phyloP scores from a whole-genome alignment of 2,888 invertebrate genomes.

The Cantharis nigra region DNA sequence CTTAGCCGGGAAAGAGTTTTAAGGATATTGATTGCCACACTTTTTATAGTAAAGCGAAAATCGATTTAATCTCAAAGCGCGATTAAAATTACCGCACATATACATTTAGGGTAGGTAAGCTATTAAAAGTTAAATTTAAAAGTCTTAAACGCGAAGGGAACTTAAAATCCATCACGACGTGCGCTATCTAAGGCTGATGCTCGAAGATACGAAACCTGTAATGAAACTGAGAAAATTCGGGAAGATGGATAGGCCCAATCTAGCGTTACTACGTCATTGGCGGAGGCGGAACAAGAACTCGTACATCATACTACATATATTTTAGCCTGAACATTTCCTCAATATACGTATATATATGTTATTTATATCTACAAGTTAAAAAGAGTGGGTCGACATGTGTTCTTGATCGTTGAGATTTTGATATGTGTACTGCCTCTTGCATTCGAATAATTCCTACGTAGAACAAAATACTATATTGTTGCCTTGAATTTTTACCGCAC shows the following conservation, averaged over 20 bases:
- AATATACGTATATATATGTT: conserved; percentile 33
- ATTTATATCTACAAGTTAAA: conserved; percentile 42
- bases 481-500: conserved; percentile 4
- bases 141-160: conserved; percentile 36
- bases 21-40: not conserved
- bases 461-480: conserved; percentile 6
- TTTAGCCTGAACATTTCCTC: conserved; percentile 41
- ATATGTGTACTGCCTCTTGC: conserved; percentile 31
- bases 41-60: conserved; percentile 5
- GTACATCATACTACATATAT: conserved; percentile 40
- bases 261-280: conserved; percentile 35
- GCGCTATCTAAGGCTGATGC: conserved; percentile 34
- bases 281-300: conserved; percentile 34
- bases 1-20: not conserved
- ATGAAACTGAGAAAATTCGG: conserved; percentile 43
- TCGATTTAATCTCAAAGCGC: not conserved
- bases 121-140: conserved; percentile 45
- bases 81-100: conserved; percentile 34
- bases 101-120: conserved; percentile 29
- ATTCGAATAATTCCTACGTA: conserved; percentile 24
- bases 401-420: conserved; percentile 35
- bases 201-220: conserved; percentile 39
- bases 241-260: conserved; percentile 47
- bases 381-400: conserved; percentile 42
- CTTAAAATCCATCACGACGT: conserved; percentile 42